Evolutionary conservation across 2,888 invertebrate genomes (phyloP), one percentile per base, ranked within the genome.

Genomic region (Ligdia adustata): DNA sequence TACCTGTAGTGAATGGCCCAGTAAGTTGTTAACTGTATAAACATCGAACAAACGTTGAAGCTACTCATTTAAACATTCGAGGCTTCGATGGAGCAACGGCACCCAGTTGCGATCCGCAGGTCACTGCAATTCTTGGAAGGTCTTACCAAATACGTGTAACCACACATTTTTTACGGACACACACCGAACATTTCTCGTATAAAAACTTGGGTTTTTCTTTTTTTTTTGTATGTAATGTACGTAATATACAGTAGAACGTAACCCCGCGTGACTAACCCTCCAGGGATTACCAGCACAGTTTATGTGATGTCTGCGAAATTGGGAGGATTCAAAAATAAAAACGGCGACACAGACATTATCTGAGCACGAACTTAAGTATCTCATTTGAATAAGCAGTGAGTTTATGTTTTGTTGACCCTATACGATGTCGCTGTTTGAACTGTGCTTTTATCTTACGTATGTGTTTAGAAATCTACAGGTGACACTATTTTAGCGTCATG

Each of bases 311-410:
- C 64, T 65, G 62, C 66, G 57, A 70, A 73, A 72, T 72, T 72
- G 69, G 66, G 70, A 59, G 65, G 64, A 74, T 70, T 72, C 67
- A 69, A 72, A 73, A 73, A 69, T 69, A 69, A 69, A 69, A 69
- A 72, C 58, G 57, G 63, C 51, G 44, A 60, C 66, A 58, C 45
- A 59, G 57, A 60, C 57, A 47, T 57, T 60, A 60, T 55, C 55
- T 60, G 61, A 38, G 57, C 55, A 49, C 50, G 53, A 50, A 54
- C 52, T 52, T 57, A 55, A 58, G 59, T 57, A 54, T 54, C 60
- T 54, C 61, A 61, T 64, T 56, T 58, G 46, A 56, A 57, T 60
- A 60, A 54, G 51, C 57, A 53, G 47, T 49, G 48, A 52, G 41
- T 51, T 52, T 58, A 55, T 55, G 46, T 52, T 50, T 52, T 50